Conservation (phyloP, 2,888 invertebrate species). For the Hartigia nigra region DNA sequence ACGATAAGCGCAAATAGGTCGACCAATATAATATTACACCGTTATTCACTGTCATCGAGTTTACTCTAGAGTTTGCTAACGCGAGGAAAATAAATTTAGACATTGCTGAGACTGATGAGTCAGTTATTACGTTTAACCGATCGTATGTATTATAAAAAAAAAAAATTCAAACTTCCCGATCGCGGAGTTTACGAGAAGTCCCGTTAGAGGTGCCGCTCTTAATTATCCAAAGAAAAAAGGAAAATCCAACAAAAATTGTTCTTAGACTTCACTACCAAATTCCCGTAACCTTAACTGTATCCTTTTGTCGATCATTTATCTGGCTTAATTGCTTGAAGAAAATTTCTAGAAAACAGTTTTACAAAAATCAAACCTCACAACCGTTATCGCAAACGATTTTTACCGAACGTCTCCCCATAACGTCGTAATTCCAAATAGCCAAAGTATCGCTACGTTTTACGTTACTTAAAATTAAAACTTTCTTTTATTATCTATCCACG, state of each 20-base stretch:
- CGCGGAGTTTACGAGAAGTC: background rate
- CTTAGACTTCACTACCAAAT: too few species aligned
- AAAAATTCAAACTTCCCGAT: background rate
- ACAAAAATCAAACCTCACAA: background rate
- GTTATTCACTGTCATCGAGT: constrained; percentile 5
- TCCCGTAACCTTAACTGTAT: background rate
- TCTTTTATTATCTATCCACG: background rate
- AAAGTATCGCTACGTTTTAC: background rate
- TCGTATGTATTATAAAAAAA: background rate
- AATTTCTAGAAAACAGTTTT: background rate
- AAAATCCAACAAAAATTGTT: too few species aligned
- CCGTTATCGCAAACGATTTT: background rate
- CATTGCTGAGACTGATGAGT: background rate
- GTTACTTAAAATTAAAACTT: background rate
- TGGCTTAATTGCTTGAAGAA: background rate
- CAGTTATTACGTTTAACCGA: background rate
- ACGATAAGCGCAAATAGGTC: constrained; percentile 43
- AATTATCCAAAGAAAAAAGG: too few species aligned
- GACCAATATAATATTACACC: constrained; percentile 19
- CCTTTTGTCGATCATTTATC: background rate
- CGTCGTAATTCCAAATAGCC: background rate
- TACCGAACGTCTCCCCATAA: background rate
- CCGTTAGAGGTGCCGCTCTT: background rate
- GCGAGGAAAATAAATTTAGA: background rate
- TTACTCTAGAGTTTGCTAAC: background rate